Evolutionary conservation across 1,140 invertebrate genomes (phyloP), one percentile per base, ranked within the genome.

Genomic region (Neoseiulus cucumeris): DNA sequence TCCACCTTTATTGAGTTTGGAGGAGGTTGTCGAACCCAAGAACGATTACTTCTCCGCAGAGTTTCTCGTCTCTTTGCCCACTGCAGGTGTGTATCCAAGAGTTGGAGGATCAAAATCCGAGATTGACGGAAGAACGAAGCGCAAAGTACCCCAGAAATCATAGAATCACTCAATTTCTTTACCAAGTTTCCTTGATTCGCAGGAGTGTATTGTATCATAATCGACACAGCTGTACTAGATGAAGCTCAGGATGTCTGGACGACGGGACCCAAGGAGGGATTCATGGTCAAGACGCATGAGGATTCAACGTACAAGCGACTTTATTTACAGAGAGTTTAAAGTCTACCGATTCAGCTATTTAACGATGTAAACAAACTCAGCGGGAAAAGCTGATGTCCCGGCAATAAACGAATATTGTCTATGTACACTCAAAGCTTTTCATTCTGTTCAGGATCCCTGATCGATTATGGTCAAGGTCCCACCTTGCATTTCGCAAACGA

Each of bases 31-130:
- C 0, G 80, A 81, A 55, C 85, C 85, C 20, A 84, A 87, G 72
- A 81, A 85, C 29, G 86, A 89, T 70, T 89, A 88, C 71, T 87
- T 89, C 69, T 82, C 84, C 1, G 83, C 84, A 17, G 84, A 86
- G 71, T 88, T 89, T 74, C 74, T 89, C 2, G 74, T 88, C 29
- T 80, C 82, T 0, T 74, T 79, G 76, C 66, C 76, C 73, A 66
- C 74, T 0, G 70, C 74, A 42, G 78, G 79, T 59, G 22, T 9
- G 33, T 39, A 6, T 4, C 33, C 9, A 14, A 6, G 25, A 20
- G 17, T 47, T 14, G 45, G 4, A 4, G 14, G 25, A 4, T 20
- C 18, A 14, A n/a, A n/a, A n/a, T n/a, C n/a, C 28, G 25, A 17
- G 18, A 47, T 22, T 47, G 4, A 14, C 42, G 42, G 12, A 14